A percentile compares a stretch with the other conserved stretches of the same genome.
phyloP scores from a whole-genome alignment of 2,113 vertebrate genomes.

The Bubalus kerabau region DNA sequence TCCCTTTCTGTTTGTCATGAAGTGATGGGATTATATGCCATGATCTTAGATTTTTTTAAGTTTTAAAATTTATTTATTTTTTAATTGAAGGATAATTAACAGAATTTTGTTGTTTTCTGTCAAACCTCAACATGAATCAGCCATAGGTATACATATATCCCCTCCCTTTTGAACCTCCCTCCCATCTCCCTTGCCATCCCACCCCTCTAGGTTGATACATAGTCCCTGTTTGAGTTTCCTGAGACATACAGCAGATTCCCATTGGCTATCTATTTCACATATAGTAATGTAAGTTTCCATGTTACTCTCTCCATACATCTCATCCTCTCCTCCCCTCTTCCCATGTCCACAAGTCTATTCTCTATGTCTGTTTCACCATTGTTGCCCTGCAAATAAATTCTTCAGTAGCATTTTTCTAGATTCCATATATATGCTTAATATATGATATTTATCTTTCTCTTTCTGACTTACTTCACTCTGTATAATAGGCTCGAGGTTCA shows the following conservation, averaged over 20 bases:
- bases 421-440: background rate
- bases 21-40: background rate
- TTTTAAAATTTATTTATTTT: background rate
- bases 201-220: background rate
- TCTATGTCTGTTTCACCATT: background rate
- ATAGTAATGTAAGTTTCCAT: background rate
- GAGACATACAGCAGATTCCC: background rate
- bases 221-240: background rate
- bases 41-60: background rate
- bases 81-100: background rate
- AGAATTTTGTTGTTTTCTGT: background rate
- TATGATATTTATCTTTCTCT: background rate
- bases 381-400: background rate
- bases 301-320: background rate
- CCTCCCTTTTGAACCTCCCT: background rate
- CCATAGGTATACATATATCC: background rate
- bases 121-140: background rate
- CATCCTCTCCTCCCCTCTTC: background rate
- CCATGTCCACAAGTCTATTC: background rate
- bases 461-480: background rate
- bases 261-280: background rate
- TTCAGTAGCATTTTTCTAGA: background rate
- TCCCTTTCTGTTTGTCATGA: background rate
- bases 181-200: background rate
- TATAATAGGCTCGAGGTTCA: background rate